These are phyloP conservation scores for Fregetta grallaria DNA, from an alignment of 2,113 vertebrate species.

Conservation along the genomic window DNA sequence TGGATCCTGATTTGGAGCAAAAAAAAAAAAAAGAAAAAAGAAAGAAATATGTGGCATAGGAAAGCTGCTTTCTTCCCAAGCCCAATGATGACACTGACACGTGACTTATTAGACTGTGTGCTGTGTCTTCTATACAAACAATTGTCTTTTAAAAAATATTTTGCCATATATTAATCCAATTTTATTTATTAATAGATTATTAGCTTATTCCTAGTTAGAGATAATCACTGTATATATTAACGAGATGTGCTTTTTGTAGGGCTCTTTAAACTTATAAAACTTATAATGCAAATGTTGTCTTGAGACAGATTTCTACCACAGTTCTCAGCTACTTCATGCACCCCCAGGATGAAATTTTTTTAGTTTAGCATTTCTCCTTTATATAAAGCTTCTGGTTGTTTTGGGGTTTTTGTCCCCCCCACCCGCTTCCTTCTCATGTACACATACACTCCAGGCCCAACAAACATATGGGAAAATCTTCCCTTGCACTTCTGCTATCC, in stretches of 20 bases:
- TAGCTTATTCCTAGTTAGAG: background rate
- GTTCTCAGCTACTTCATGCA: background rate
- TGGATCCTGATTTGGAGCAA: background rate
- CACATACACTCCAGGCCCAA: background rate
- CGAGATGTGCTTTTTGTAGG: background rate
- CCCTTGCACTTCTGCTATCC: background rate
- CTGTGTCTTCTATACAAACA: background rate
- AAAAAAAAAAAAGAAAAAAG: background rate
- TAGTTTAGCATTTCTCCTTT: background rate
- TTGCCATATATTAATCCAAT: background rate
- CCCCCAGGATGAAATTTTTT: background rate
- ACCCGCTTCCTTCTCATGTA: background rate
- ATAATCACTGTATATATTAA: background rate
- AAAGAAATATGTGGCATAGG: background rate
- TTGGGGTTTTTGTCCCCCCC: background rate
- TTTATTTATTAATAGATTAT: background rate
- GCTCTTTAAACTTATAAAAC: background rate
- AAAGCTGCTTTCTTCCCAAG: background rate
- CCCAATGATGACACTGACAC: background rate
- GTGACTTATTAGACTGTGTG: background rate
- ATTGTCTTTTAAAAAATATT: background rate
- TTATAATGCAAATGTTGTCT: background rate
- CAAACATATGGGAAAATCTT: background rate
- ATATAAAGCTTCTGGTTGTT: background rate
- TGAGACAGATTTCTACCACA: background rate